phyloP scores from a whole-genome alignment of 1,140 invertebrate genomes.

The Conopomorpha cramerella region DNA sequence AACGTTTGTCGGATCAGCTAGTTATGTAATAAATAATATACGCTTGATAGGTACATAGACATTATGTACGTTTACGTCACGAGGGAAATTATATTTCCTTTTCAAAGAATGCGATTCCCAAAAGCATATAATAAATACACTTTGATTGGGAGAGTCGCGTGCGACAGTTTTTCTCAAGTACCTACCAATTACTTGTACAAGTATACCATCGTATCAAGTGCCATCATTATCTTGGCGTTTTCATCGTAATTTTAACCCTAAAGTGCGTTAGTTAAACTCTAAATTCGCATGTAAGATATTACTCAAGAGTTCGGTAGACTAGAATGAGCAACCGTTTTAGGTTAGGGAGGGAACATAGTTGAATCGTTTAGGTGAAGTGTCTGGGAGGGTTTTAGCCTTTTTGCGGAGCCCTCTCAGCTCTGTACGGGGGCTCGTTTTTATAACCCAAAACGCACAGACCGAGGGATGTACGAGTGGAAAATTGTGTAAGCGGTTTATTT shows the following conservation, averaged over 20 bases:
- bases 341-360: constrained; percentile 53
- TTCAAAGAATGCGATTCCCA: no score
- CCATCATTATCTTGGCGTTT: constrained; percentile 47
- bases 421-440: constrained; percentile 36
- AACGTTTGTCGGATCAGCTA: no score
- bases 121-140: no score
- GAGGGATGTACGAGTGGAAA: constrained; percentile 15
- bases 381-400: constrained; percentile 39
- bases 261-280: constrained; percentile 21
- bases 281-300: constrained; percentile 37
- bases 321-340: constrained; percentile 54
- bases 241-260: constrained; percentile 27
- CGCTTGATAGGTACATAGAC: no score
- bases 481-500: constrained; percentile 10
- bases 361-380: constrained; percentile 54
- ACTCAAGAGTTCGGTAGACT: constrained; percentile 54
- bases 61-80: no score
- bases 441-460: constrained; percentile 14
- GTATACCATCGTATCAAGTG: constrained; percentile 49
- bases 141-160: constrained; percentile 47
- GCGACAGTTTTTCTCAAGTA: constrained; percentile 54
- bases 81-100: no score
- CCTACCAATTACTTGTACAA: constrained; percentile 55
- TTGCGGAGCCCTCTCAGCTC: constrained; percentile 48
- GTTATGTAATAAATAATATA: no score